Base-by-base conservation (phyloP, 2,888 invertebrate species). In the Stenurella melanura region DNA sequence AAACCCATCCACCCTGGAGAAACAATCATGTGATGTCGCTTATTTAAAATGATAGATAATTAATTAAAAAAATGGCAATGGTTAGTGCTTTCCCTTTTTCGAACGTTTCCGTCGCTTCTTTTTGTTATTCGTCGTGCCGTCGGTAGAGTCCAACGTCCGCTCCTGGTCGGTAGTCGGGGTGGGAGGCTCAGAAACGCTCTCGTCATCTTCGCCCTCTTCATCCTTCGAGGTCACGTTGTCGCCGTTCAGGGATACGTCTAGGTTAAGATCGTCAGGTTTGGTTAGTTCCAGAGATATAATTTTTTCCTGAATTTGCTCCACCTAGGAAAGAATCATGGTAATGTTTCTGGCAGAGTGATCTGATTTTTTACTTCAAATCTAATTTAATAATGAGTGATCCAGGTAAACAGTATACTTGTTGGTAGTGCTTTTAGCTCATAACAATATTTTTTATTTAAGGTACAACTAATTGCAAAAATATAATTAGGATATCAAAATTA, bases 281-380 rank as follows among this genome's bases (percentile, higher is more conserved):
- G 94, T 95, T 88, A 97, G 90, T 90, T 97, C 96, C 90, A 97
- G 90, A 75, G 96, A 96, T 90, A 97, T 96, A 85, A 97, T 96
- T 91, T 96, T 96, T 90, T 96, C 96, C 90, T 95, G 95, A 80
- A 96, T 94, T 79, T 96, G 96, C 92, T 97, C 96, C 89, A 96
- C 96, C 96, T 95, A 89, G 19, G 58, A 58, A 58, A 69, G 10
- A 68, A 69, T 18, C 56, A 11, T 72, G 82, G 68, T 64, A 70
- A 75, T 76, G 56, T 66, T 56, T n/a, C 19, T 68, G 19, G 18
- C 50, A 34, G 67, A 77, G 7, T 15, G n/a, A 30, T 26, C 15
- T 63, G 6, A 60, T 30, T 61, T 12, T 42, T 15, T 10, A 12
- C 15, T 38, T 42, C 50, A 50, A 50, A 50, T n/a, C 58, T 58